Evolutionary conservation across 1,140 invertebrate species (phyloP).

Genomic region (Cylas formicarius): DNA sequence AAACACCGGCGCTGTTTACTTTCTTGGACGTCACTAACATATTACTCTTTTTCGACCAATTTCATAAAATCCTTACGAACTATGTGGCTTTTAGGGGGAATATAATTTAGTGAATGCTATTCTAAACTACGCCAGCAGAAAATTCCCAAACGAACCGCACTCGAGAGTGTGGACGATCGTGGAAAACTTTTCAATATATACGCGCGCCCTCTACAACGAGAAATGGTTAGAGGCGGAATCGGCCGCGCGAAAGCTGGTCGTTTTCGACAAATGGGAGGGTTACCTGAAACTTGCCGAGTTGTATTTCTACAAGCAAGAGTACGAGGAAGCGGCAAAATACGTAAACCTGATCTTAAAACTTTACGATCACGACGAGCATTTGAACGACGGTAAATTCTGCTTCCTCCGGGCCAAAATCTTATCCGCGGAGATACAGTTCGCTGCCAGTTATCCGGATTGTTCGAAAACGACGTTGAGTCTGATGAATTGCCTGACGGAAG

Average conservation of each 20-base stretch:
- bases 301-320: slow-evolving; percentile 60
- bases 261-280: slow-evolving; percentile 63
- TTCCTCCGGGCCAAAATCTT: slow-evolving; percentile 57
- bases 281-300: slow-evolving; percentile 58
- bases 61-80: too few species aligned
- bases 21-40: too few species aligned
- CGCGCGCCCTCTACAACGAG: slow-evolving; percentile 54
- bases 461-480: slow-evolving; percentile 53
- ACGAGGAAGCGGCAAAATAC: slow-evolving; percentile 51
- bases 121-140: slow-evolving; percentile 50
- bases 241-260: slow-evolving; percentile 63
- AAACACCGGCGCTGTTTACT: too few species aligned
- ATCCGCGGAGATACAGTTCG: slow-evolving; percentile 58
- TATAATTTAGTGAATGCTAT: slow-evolving; percentile 49
- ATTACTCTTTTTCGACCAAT: too few species aligned
- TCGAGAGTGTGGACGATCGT: slow-evolving; percentile 61
- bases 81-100: slow-evolving; percentile 49
- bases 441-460: slow-evolving; percentile 43
- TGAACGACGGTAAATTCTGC: slow-evolving; percentile 20
- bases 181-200: slow-evolving; percentile 56
- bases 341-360: slow-evolving; percentile 47
- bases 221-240: slow-evolving; percentile 70
- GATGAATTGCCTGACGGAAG: slow-evolving; percentile 62
- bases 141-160: slow-evolving; percentile 55
- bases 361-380: slow-evolving; percentile 17